phyloP scores from a whole-genome alignment of 2,797 vertebrate species.

The Acrossocheilus fasciatus region DNA sequence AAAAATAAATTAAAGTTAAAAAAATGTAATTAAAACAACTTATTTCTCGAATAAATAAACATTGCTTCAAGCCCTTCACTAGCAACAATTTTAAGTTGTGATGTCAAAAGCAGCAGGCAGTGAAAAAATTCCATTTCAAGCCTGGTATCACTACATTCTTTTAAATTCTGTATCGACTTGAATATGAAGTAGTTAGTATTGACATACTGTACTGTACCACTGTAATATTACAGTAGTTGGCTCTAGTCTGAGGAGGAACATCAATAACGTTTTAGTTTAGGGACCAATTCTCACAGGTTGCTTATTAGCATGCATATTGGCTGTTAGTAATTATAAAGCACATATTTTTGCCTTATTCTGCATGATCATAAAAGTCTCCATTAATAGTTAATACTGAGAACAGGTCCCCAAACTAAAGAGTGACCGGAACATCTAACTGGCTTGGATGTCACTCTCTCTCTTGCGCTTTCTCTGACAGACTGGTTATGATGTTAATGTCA shows the following conservation, averaged over 20 bases:
- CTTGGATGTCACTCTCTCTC: neutral
- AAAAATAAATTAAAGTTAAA: too few species aligned
- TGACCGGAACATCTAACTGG: neutral
- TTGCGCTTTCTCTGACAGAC: conserved; percentile 28
- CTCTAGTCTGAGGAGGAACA: neutral
- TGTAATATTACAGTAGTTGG: neutral
- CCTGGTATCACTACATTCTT: neutral
- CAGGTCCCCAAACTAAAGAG: neutral
- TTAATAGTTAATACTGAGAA: neutral
- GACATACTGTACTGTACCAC: neutral
- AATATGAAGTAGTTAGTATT: neutral
- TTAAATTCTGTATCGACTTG: neutral
- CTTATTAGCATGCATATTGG: neutral
- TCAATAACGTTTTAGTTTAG: neutral
- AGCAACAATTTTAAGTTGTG: neutral
- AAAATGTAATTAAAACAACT: neutral
- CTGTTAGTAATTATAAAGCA: neutral
- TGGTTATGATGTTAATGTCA: conserved; percentile 53
- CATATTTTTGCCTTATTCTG: neutral
- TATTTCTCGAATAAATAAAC: neutral
- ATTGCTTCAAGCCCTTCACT: neutral
- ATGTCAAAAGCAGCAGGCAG: neutral
- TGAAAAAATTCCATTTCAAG: neutral
- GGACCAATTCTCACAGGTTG: neutral
- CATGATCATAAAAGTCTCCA: neutral